Evolutionary conservation across 2,113 vertebrate genomes (phyloP).

Genomic region (Megaptera novaeangliae): DNA sequence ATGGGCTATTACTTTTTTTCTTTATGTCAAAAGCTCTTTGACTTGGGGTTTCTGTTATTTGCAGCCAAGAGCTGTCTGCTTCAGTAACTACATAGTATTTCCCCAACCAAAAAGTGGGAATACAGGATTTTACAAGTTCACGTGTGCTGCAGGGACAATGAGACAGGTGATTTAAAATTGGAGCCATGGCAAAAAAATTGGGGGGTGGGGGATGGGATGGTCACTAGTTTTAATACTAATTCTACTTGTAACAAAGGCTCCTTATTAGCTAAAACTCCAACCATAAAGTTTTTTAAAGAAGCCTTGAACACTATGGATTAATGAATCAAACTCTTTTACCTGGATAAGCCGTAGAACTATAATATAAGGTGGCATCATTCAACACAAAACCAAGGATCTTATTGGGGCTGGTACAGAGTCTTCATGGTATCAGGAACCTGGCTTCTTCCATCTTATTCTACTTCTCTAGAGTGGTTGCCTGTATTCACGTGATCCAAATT

Average conservation of each 20-base stretch:
- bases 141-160: neutral
- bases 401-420: neutral
- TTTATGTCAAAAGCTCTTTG: neutral
- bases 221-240: neutral
- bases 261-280: neutral
- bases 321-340: neutral
- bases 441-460: neutral
- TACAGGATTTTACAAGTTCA: neutral
- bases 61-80: neutral
- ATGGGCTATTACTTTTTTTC: neutral
- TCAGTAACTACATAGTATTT: neutral
- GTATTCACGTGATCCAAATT: neutral
- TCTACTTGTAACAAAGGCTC: neutral
- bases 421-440: neutral
- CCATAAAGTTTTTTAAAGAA: neutral
- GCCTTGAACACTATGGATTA: neutral
- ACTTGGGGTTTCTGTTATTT: constrained; percentile 1
- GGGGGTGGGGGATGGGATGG: neutral
- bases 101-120: neutral
- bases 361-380: neutral
- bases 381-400: neutral
- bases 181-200: neutral
- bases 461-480: neutral
- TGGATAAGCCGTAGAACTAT: neutral
- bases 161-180: neutral